Percentiles rank a stretch among this genome's conserved stretches.
Evolutionary conservation across 2,113 vertebrate genomes (phyloP).

Genomic region (Dicrurus megarhynchus): DNA sequence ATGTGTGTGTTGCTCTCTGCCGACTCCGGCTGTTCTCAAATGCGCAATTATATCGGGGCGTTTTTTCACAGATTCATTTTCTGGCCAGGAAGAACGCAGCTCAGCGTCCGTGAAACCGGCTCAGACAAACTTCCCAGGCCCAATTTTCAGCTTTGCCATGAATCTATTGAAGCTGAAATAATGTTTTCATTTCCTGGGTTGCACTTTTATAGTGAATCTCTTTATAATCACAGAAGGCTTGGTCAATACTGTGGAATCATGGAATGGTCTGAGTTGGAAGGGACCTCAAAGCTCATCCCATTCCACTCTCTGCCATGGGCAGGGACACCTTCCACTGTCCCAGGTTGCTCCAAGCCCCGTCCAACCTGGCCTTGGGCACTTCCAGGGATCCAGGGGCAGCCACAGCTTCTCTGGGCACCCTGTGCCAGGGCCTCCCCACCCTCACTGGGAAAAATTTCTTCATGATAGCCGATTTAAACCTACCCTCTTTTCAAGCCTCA

Average conservation of each 20-base stretch:
- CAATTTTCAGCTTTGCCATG: not conserved
- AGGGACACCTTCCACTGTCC: not conserved
- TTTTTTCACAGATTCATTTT: not conserved
- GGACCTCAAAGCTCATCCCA: not conserved
- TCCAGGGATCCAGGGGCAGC: not conserved
- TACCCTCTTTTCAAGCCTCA: not conserved
- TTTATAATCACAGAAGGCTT: not conserved
- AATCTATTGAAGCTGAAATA: not conserved
- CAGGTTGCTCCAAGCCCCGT: fast-evolving
- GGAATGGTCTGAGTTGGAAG: not conserved
- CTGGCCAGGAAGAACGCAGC: fast-evolving
- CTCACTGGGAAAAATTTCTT: not conserved
- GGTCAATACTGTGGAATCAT: fast-evolving
- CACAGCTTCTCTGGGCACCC: not conserved
- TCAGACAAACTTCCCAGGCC: not conserved
- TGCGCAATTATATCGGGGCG: fast-evolving
- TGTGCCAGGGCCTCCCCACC: fast-evolving
- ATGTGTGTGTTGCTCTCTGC: not conserved
- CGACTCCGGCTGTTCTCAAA: not conserved
- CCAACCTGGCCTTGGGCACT: not conserved
- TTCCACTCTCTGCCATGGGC: not conserved
- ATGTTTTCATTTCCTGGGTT: not conserved
- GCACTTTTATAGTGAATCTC: not conserved
- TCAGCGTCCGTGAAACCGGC: fast-evolving
- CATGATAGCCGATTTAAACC: not conserved